phyloP scores from a whole-genome alignment of 2,113 vertebrate genomes.

The Piprites chloris region DNA sequence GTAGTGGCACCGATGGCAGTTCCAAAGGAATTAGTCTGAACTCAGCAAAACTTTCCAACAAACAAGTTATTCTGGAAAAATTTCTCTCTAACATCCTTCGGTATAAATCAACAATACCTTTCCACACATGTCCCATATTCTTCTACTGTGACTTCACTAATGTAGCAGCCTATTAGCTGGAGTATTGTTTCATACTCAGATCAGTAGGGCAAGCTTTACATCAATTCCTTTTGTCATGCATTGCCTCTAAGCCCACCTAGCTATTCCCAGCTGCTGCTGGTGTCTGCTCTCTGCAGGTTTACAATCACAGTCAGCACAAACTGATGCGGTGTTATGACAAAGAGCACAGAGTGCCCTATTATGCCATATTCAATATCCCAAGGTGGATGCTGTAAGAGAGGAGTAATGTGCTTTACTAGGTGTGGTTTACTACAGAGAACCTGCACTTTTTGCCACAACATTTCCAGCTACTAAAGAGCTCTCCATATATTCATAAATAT shows the following conservation, averaged over 20 bases:
- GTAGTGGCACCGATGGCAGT: background rate
- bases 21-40: background rate
- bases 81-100: background rate
- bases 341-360: background rate
- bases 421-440: background rate
- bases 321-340: background rate
- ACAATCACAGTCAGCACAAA: background rate
- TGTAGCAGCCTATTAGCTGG: background rate
- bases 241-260: background rate
- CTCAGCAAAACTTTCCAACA: conserved; percentile 22
- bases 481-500: background rate
- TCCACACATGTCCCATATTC: background rate
- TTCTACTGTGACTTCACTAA: background rate
- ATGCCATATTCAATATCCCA: background rate
- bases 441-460: background rate
- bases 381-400: background rate
- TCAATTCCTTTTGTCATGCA: background rate
- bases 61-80: background rate
- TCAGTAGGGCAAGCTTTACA: background rate
- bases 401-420: background rate
- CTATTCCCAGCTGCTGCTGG: background rate
- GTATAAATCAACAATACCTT: background rate
- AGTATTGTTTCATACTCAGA: background rate
- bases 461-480: background rate
- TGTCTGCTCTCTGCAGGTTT: background rate